Conservation (phyloP, 1,140 invertebrate genomes). For the Trinorchestia longiramus region DNA sequence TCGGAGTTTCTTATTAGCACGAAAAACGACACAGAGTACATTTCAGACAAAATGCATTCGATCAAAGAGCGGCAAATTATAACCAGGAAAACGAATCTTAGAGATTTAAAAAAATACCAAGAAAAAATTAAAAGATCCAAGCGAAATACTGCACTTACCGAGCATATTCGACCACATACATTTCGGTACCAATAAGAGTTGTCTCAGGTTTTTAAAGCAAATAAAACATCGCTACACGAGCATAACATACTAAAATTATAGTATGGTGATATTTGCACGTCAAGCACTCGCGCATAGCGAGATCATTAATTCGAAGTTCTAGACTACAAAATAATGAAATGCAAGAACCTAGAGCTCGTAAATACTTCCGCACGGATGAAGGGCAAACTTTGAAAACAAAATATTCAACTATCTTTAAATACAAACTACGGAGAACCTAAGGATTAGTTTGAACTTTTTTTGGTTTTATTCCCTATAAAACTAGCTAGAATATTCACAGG, state of each 20-base stretch:
- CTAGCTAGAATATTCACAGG: constrained; percentile 44
- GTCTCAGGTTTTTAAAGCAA: not conserved
- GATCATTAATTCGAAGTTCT: not conserved
- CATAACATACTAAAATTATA: not conserved
- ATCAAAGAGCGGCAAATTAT: not conserved
- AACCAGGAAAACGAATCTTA: not conserved
- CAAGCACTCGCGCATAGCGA: not conserved
- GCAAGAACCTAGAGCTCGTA: not conserved
- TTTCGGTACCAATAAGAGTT: not conserved
- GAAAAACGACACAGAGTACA: not conserved
- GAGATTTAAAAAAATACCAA: not conserved
- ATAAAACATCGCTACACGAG: not conserved
- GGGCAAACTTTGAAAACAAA: not conserved
- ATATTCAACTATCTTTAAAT: constrained; percentile 14
- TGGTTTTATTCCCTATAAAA: constrained; percentile 38
- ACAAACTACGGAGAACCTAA: constrained; percentile 41
- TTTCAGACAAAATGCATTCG: not conserved
- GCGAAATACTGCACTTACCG: not conserved
- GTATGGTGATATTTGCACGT: not conserved
- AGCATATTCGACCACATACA: not conserved
- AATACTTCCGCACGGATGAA: not conserved
- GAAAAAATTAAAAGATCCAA: not conserved
- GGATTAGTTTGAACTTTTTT: constrained; percentile 53
- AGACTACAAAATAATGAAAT: not conserved
- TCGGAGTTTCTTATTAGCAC: not conserved